Base-by-base conservation (phyloP, 2,113 vertebrate genomes). In the Solea solea region DNA sequence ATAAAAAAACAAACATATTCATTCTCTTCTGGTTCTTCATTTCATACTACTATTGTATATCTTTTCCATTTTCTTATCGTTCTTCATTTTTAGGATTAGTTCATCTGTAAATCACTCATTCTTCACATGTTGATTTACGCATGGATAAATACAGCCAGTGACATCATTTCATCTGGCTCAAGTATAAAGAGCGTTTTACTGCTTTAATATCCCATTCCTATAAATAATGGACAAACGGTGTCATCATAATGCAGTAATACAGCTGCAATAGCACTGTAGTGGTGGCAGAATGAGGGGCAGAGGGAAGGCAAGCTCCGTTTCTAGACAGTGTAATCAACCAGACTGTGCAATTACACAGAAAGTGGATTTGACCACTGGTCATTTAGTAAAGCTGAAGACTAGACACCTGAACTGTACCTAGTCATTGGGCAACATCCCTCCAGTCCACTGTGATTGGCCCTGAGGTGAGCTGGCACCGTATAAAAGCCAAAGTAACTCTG, bases 301-400 rank as follows among this genome's bases (percentile, higher is more conserved):
- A 63, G 70, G 25, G 79, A 57, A 74, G 66, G 70, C 58, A 54
- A 64, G 72, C 64, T 57, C 27, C 14, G 55, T 69, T 69, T 57
- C 63, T 57, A 87, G 77, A 90, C 82, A 28, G 59, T 91, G 68
- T 91, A 91, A 89, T 91, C 82, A 87, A 61, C 54, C 80, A 54
- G 4, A 77, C 59, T 61, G 82, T 86, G 71, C 81, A 80, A 90
- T 92, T 91, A 90, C 57, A 69, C 86, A 76, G 82, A 87, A 78
- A 81, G 88, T 75, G 81, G 68, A 83, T 87, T 78, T 90, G 84
- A 86, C 92, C 89, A 92, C 85, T 78, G 88, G 89, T 93, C 85
- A 92, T 94, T 94, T 93, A 88, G 86, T 89, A 92, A 94, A 93
- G 80, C 91, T 80, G 69, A 59, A 45, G 85, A 83, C 86, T 81